Evolutionary conservation across 2,797 vertebrate species (phyloP).

Genomic region (Sarcophilus harrisii): DNA sequence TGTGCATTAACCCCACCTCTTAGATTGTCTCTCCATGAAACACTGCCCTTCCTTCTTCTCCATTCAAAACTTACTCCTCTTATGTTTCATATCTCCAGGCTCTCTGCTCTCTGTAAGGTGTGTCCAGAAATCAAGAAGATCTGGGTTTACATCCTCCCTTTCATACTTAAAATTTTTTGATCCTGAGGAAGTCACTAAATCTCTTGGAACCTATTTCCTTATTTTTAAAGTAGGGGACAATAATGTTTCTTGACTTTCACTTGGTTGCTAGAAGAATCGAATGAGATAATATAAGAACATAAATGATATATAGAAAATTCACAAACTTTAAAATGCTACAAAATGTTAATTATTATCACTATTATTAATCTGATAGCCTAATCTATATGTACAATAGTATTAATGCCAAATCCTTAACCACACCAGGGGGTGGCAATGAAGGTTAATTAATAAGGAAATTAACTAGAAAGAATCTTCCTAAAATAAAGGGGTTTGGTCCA

Average conservation of each 20-base stretch:
- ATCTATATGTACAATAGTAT: not conserved
- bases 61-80: not conserved
- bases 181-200: not conserved
- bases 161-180: not conserved
- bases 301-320: not conserved
- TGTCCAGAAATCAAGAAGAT: not conserved
- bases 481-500: not conserved
- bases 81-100: not conserved
- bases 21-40: not conserved
- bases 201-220: not conserved
- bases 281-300: not conserved
- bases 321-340: not conserved
- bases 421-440: not conserved
- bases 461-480: not conserved
- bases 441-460: not conserved
- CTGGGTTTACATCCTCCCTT: not conserved
- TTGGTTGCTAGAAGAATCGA: not conserved
- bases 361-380: not conserved
- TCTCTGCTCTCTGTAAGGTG: not conserved
- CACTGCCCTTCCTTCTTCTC: not conserved
- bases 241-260: not conserved
- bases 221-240: not conserved
- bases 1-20: not conserved
- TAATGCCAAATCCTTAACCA: not conserved
- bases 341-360: not conserved